These are phyloP conservation scores for Saguinus imperator DNA, from an alignment of 2,113 vertebrate species.

Conservation along the genomic window DNA sequence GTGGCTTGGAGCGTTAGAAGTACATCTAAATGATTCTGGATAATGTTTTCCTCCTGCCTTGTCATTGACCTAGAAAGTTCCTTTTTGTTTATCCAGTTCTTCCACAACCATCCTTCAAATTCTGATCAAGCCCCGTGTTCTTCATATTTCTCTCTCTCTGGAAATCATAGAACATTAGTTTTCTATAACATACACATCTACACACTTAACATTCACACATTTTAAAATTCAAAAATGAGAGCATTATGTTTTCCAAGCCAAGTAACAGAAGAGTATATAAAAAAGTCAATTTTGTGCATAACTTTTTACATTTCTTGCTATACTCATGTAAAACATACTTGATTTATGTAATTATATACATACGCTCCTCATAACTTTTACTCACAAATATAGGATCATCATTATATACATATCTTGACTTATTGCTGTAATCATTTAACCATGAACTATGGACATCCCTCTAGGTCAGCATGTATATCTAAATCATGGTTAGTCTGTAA, in stretches of 20 bases:
- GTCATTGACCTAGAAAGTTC: background rate
- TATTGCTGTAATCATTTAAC: background rate
- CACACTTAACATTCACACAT: background rate
- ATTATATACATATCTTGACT: background rate
- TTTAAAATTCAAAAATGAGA: slow-evolving; percentile 23
- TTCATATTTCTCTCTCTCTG: background rate
- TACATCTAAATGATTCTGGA: background rate
- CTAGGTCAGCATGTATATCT: background rate
- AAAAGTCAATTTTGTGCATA: background rate
- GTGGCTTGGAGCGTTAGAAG: background rate
- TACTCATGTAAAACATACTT: background rate
- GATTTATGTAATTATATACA: background rate
- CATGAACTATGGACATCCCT: background rate
- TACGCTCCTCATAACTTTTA: background rate
- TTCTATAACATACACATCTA: background rate
- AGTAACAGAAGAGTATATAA: background rate
- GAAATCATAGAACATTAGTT: background rate
- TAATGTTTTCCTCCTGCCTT: background rate
- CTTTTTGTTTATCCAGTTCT: background rate
- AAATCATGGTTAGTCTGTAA: background rate
- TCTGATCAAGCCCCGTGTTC: background rate
- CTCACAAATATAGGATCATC: background rate
- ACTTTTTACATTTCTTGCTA: background rate
- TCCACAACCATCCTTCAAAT: background rate
- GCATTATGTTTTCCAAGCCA: background rate